Conservation (phyloP, 2,797 vertebrate genomes). For the Carapus acus region DNA sequence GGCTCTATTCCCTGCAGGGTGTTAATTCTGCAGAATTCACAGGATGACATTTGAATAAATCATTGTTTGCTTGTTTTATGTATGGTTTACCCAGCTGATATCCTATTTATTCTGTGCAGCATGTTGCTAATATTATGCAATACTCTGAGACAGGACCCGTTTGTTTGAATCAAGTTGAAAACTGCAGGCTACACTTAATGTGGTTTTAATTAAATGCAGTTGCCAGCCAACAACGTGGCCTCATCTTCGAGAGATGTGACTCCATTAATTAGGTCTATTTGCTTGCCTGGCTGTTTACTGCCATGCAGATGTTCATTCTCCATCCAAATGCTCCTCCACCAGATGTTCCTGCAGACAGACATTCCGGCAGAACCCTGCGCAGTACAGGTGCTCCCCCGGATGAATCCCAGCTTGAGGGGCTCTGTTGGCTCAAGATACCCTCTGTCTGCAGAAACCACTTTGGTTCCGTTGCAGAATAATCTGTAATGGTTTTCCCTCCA, state of each 20-base stretch:
- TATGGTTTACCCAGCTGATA: too few species aligned
- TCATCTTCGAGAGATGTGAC: constrained; percentile 44
- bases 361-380: constrained; percentile 24
- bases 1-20: too few species aligned
- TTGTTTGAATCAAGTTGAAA: neutral
- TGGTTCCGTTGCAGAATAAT: constrained; percentile 33
- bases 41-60: too few species aligned
- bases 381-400: constrained; percentile 60
- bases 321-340: constrained; percentile 51
- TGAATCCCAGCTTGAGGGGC: constrained; percentile 39
- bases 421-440: constrained; percentile 31
- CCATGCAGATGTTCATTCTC: constrained; percentile 58
- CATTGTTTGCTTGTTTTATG: too few species aligned
- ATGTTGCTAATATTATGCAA: too few species aligned
- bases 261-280: constrained; percentile 47
- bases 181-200: constrained; percentile 29
- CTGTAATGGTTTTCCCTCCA: constrained; percentile 32
- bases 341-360: constrained; percentile 58
- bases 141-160: constrained; percentile 7
- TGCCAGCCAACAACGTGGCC: constrained; percentile 32
- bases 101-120: too few species aligned
- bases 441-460: constrained; percentile 38
- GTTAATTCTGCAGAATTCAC: too few species aligned
- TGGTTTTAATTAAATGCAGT: constrained; percentile 40
- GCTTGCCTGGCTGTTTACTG: constrained; percentile 55